Evolutionary conservation across 2,888 invertebrate genomes (phyloP).

Genomic region (Cryptophagus acutangulus): DNA sequence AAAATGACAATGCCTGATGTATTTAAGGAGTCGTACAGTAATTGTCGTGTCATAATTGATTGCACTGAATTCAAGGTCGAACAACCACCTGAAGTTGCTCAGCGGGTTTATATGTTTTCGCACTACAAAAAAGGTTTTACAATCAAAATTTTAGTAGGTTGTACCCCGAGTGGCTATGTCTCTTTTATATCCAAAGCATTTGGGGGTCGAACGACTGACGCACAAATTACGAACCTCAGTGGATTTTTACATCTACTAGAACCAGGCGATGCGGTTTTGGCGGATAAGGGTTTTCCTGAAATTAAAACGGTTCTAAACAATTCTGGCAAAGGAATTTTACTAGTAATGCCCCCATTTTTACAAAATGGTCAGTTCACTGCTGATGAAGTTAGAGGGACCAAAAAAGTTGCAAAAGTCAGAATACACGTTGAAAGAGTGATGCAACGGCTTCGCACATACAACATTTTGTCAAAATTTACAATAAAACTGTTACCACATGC

Average conservation of each 20-base stretch:
- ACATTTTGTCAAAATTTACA: too few species aligned
- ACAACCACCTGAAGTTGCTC: background rate
- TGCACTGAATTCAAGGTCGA: slow-evolving; percentile 12
- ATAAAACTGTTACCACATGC: too few species aligned
- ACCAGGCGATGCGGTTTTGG: slow-evolving; percentile 8
- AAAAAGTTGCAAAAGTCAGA: too few species aligned
- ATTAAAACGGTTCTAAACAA: slow-evolving; percentile 6
- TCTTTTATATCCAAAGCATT: slow-evolving; percentile 3
- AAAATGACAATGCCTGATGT: slow-evolving; percentile 9
- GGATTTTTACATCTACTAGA: slow-evolving; percentile 11
- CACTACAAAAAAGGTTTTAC: slow-evolving; percentile 8
- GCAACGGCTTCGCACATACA: too few species aligned
- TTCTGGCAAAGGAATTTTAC: too few species aligned
- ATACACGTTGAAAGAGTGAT: too few species aligned
- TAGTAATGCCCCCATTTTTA: too few species aligned
- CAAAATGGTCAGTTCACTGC: too few species aligned
- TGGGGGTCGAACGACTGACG: slow-evolving; percentile 8
- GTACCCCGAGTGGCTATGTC: slow-evolving; percentile 5
- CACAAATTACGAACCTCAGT: slow-evolving; percentile 6
- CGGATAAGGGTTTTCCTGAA: slow-evolving; percentile 7
- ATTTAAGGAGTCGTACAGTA: background rate
- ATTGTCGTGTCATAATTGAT: slow-evolving; percentile 11
- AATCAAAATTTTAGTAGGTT: slow-evolving; percentile 3
- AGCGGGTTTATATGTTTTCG: slow-evolving; percentile 1
- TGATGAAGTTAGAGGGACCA: too few species aligned